These are phyloP conservation scores for Asarcornis scutulata DNA, from an alignment of 2,113 vertebrate species.

Conservation along the genomic window DNA sequence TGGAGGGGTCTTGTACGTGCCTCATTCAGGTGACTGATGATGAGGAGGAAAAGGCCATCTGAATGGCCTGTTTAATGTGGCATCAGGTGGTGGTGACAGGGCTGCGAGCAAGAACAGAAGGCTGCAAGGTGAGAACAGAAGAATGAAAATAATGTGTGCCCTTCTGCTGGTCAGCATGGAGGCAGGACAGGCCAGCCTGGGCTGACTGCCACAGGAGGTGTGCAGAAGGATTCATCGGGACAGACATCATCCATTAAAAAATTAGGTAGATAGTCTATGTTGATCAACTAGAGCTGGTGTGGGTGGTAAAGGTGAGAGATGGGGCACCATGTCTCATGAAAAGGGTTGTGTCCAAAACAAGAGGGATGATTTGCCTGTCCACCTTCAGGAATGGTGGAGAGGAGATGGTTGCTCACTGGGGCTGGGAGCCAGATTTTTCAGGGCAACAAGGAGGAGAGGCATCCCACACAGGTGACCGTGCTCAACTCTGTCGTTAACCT, in stretches of 20 bases:
- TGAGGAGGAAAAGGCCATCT: background rate
- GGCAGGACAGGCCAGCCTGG: background rate
- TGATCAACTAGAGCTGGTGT: background rate
- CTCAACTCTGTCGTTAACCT: background rate
- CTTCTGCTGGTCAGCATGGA: background rate
- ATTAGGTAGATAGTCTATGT: background rate
- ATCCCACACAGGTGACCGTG: background rate
- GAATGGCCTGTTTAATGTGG: background rate
- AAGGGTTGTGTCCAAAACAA: background rate
- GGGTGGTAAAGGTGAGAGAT: background rate
- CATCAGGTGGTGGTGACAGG: background rate
- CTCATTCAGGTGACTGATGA: background rate
- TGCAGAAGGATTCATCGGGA: background rate
- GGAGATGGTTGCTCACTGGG: accelerated
- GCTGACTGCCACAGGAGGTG: background rate
- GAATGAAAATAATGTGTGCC: background rate
- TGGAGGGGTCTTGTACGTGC: background rate
- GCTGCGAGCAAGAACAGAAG: background rate
- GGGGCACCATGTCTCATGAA: accelerated
- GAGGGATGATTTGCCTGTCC: background rate
- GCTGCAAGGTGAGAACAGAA: background rate
- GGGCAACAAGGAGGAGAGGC: background rate
- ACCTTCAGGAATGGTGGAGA: background rate
- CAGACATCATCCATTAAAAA: background rate
- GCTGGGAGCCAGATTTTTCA: background rate